Base-by-base conservation (phyloP, 2,113 vertebrate genomes). In the Nothocercus nigrocapillus region DNA sequence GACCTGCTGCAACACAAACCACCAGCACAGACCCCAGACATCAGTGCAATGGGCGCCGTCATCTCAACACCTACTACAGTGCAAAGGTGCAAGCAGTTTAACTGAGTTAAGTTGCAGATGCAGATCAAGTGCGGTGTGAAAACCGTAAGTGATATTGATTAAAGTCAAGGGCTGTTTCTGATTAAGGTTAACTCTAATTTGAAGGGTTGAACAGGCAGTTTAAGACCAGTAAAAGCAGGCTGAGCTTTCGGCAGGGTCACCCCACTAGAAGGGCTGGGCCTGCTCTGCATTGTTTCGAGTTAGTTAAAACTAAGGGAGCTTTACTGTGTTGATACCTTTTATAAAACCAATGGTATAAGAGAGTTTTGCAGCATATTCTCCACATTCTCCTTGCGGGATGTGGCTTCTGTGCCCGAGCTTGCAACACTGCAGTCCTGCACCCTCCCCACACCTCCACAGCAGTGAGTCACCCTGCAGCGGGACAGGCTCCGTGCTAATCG, bases 401-500 rank as follows among this genome's bases (percentile, higher is more conserved):
- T 75, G 69, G 72, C 38, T 91, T 86, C 86, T 90, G 85, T 56
- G 64, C 85, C 76, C 89, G 81, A 94, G 87, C 62, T 74, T 25
- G 78, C 24, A 90, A 58, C 25, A 36, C 1, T 78, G 80, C 62
- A 93, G 62, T 87, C 74, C 81, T 20, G 83, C 76, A 58, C 79
- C 32, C 53, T 88, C 42, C 32, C 42, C 73, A 81, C 73, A 94
- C 47, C 85, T 85, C 91, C 91, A 74, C 73, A 81, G 10, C 61
- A 61, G 53, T 83, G 80, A 94, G 58, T 94, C 80, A 92, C 79
- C 75, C 44, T 70, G 45, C 82, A 76, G 72, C 79, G 44, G 58
- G 66, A 67, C 90, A 62, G 51, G 22, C 73, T 90, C 69, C 68
- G 62, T 86, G 83, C 45, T 88, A 90, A 95, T 45, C 68, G 68